Conservation (phyloP, 2,888 invertebrate genomes). For the Cremastobaeus sp. region DNA sequence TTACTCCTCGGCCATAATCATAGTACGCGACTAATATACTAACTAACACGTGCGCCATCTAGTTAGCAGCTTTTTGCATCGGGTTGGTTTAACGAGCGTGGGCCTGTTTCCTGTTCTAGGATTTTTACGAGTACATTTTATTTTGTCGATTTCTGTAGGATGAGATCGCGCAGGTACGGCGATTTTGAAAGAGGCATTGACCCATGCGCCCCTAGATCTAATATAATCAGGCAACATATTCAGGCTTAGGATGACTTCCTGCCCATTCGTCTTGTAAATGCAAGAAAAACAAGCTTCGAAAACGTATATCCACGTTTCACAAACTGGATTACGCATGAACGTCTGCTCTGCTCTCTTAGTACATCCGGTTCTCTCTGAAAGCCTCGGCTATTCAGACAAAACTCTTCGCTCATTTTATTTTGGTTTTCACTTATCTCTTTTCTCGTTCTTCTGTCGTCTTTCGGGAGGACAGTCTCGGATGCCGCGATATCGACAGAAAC, state of each 20-base stretch:
- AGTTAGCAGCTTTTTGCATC: conserved; percentile 69
- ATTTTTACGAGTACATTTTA: conserved; percentile 39
- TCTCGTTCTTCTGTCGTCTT: conserved; percentile 43
- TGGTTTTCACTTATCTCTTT: conserved; percentile 54
- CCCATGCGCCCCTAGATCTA: conserved; percentile 67
- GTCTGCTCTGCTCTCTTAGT: conserved; percentile 48
- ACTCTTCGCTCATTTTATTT: conserved; percentile 37
- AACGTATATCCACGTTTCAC: conserved; percentile 58
- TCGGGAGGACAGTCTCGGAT: conserved; percentile 9
- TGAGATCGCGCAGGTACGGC: conserved; percentile 48
- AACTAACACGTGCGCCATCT: conserved; percentile 72
- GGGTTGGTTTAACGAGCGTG: conserved; percentile 38
- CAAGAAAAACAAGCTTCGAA: conserved; percentile 54
- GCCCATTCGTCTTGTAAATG: conserved; percentile 68
- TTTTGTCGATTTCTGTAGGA: conserved; percentile 40
- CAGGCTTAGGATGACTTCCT: conserved; percentile 71
- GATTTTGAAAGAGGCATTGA: conserved; percentile 54
- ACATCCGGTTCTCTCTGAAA: conserved; percentile 63
- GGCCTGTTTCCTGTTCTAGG: conserved; percentile 31
- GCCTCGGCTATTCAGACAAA: conserved; percentile 45
- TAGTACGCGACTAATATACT: conserved; percentile 67
- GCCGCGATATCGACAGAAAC: conserved; percentile 22
- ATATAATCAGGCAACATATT: conserved; percentile 68
- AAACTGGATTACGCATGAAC: conserved; percentile 65
- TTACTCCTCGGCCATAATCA: conserved; percentile 67